A percentile compares a stretch with the other conserved stretches of the same genome.
Evolutionary conservation across 1,140 invertebrate genomes (phyloP).

Genomic region (Homarus americanus): DNA sequence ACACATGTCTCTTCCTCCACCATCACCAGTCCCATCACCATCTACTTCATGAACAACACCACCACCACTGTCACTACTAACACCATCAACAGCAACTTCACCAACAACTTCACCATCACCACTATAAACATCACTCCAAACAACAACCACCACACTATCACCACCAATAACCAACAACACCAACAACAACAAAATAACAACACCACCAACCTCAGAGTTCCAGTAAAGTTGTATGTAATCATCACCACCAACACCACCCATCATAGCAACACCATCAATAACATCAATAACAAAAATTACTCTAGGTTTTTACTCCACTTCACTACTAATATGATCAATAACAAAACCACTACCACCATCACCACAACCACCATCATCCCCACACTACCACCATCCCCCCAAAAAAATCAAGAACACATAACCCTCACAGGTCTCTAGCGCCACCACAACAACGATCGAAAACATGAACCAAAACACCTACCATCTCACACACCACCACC

Average conservation of each 20-base stretch:
- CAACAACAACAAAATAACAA: background rate
- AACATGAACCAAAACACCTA: too few relatives aligned
- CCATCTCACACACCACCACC: background rate
- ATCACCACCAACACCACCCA: too few relatives aligned
- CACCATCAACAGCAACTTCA: background rate
- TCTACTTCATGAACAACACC: background rate
- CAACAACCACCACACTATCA: background rate
- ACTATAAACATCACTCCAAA: background rate
- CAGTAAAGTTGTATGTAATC: too few relatives aligned
- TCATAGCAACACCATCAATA: too few relatives aligned
- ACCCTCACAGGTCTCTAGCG: too few relatives aligned
- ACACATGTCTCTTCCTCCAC: background rate
- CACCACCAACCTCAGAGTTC: too few relatives aligned
- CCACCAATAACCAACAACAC: background rate
- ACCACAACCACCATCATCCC: background rate
- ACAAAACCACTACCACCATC: background rate
- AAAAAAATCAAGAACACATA: too few relatives aligned
- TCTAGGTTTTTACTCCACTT: too few relatives aligned
- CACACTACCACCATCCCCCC: background rate
- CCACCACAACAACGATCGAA: too few relatives aligned
- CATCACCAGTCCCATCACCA: background rate
- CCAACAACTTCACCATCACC: background rate
- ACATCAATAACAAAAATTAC: too few relatives aligned
- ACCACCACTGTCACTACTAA: background rate
- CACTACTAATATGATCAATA: background rate